Percentiles rank a stretch among this genome's conserved stretches.
Conservation (phyloP, 2,113 vertebrate genomes). For the Vidua chalybeata region DNA sequence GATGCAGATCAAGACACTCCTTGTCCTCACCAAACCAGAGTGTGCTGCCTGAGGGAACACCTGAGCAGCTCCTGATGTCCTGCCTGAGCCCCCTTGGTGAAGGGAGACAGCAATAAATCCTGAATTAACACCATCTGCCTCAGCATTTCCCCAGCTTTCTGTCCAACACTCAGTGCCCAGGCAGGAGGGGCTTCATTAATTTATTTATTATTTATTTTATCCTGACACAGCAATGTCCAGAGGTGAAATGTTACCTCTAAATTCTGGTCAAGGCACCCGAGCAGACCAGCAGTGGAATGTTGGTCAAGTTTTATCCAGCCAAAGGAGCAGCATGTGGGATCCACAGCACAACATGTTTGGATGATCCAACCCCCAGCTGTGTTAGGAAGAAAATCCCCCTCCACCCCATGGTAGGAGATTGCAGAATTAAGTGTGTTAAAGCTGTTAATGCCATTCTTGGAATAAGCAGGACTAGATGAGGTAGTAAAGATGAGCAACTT, state of each 20-base stretch:
- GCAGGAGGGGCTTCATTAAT: not conserved
- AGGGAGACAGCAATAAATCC: not conserved
- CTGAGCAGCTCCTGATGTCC: not conserved
- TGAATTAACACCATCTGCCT: not conserved
- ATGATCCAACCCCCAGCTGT: not conserved
- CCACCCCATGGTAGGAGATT: rapidly evolving
- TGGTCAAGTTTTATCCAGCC: not conserved
- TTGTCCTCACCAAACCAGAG: not conserved
- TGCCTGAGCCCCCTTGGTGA: not conserved
- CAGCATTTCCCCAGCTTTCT: not conserved
- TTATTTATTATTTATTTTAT: not conserved
- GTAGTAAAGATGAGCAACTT: not conserved
- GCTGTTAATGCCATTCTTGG: not conserved
- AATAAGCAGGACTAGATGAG: not conserved
- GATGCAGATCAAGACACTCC: rapidly evolving
- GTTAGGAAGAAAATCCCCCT: not conserved
- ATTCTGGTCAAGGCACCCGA: not conserved
- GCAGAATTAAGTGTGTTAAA: not conserved
- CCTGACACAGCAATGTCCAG: rapidly evolving
- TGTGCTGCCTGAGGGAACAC: not conserved
- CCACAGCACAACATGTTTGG: not conserved
- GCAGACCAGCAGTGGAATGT: rapidly evolving
- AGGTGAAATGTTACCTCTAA: not conserved
- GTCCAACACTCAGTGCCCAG: not conserved
- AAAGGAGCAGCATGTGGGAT: not conserved